Evolutionary conservation across 2,888 invertebrate genomes (phyloP), one percentile per base, ranked within the genome.

Genomic region (Leucophora obtusa): DNA sequence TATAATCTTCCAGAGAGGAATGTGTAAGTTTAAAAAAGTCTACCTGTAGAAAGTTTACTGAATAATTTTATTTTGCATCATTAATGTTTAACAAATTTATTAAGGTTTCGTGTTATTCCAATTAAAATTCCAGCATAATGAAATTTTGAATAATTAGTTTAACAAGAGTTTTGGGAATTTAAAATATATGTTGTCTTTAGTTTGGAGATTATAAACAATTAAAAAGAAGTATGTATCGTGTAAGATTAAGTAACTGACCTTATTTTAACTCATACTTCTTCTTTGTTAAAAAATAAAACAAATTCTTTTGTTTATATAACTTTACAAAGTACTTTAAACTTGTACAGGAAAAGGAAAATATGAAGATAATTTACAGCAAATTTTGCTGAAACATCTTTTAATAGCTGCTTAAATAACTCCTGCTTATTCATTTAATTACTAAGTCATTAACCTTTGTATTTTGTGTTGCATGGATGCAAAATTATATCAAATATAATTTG

Each of bases 291-390:
- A 6, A 28, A 4, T 28, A 28, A 28, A 5, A 28, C 7, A 7
- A 6, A 28, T 28, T 28, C 28, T 38, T 38, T 11, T 38, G 38
- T 38, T 38, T 38, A 28, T 7, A 28, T 28, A 28, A 28, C 4
- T 28, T 38, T 11, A 38, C 11, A 38, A 38, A 38, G 2, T 38
- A 38, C 38, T 38, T n/a, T 11, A 38, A 11, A 38, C 38, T 11
- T 38, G 11, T 38, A 28, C 6, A 6, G 28, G 2, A 38, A 38
- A 38, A 11, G 10, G 38, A 11, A 38, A 38, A 11, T 38, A 11
- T 38, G 4, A 11, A 54, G 83, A 86, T 86, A 86, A 86, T 86
- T 86, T 24, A 24, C 10, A 14, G 15, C n/a, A 47, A 47, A 14
- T 47, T 62, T n/a, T 15, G 47, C 43, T 24, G 10, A 62, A 62